These are phyloP conservation scores for Tipula helvola DNA, from an alignment of 2,888 invertebrate genomes.

Conservation along the genomic window DNA sequence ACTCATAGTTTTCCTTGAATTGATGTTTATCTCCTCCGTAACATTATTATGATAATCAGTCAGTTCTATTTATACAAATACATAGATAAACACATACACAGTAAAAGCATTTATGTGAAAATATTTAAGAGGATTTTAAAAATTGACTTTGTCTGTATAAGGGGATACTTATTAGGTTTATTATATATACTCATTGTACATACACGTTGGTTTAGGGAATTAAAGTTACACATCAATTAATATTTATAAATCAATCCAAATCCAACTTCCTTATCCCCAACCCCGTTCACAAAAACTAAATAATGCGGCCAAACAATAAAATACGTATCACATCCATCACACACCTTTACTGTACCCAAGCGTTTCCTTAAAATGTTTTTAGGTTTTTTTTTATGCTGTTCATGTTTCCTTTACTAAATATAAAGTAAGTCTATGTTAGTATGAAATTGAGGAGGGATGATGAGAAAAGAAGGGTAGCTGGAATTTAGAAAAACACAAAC, in stretches of 20 bases:
- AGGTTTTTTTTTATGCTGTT: background rate
- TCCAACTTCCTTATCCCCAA: background rate
- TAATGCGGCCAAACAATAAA: background rate
- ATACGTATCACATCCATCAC: background rate
- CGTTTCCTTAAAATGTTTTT: background rate
- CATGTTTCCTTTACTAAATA: background rate
- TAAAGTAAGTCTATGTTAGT: background rate
- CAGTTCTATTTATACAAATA: background rate
- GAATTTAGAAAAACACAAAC: background rate
- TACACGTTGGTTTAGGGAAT: background rate
- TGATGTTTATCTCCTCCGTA: background rate
- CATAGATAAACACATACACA: background rate
- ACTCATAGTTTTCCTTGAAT: background rate
- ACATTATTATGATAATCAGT: background rate
- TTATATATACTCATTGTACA: background rate
- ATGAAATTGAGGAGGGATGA: background rate
- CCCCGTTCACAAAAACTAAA: background rate
- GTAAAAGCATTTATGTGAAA: background rate
- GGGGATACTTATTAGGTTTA: background rate
- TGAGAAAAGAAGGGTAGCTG: background rate
- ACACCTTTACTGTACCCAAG: background rate
- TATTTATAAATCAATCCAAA: background rate
- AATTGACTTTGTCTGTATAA: background rate
- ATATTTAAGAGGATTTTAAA: background rate
- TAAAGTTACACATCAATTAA: background rate